A percentile compares a stretch with the other conserved stretches of the same genome.
These are phyloP conservation scores for Trinectes maculatus DNA, from an alignment of 2,113 vertebrate genomes.

Conservation along the genomic window DNA sequence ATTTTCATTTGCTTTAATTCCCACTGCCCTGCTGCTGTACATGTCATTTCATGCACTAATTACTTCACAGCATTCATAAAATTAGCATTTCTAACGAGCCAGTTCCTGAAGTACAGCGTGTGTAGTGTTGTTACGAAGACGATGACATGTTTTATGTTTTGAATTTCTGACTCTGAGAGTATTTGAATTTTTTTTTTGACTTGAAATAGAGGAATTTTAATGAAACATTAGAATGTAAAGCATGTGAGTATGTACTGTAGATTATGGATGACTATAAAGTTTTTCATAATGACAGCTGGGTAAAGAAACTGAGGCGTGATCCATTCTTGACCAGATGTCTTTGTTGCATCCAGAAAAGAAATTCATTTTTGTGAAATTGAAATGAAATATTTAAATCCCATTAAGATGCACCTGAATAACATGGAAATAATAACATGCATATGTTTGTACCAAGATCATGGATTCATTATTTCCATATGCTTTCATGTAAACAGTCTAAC, in stretches of 20 bases:
- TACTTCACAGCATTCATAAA: neutral
- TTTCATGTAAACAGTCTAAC: neutral
- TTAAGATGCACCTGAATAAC: too few relatives aligned
- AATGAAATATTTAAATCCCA: too few relatives aligned
- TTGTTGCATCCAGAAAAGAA: too few relatives aligned
- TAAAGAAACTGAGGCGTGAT: too few relatives aligned
- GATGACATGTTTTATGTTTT: neutral
- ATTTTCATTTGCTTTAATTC: neutral
- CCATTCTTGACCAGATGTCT: too few relatives aligned
- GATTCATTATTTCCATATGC: neutral
- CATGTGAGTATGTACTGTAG: too few relatives aligned
- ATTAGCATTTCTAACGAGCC: neutral
- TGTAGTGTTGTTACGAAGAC: neutral
- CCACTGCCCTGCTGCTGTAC: neutral
- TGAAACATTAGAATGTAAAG: too few relatives aligned
- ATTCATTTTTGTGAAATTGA: too few relatives aligned
- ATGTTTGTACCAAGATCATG: neutral
- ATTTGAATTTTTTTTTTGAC: neutral
- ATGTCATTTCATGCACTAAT: slow-evolving; percentile 1
- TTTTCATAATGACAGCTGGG: too few relatives aligned
- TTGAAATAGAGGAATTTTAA: neutral
- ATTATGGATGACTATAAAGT: too few relatives aligned
- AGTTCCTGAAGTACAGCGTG: neutral
- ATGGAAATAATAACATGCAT: neutral
- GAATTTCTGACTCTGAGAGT: neutral